Evolutionary conservation across 1,140 invertebrate species (phyloP).

Genomic region (Lucilia cuprina): DNA sequence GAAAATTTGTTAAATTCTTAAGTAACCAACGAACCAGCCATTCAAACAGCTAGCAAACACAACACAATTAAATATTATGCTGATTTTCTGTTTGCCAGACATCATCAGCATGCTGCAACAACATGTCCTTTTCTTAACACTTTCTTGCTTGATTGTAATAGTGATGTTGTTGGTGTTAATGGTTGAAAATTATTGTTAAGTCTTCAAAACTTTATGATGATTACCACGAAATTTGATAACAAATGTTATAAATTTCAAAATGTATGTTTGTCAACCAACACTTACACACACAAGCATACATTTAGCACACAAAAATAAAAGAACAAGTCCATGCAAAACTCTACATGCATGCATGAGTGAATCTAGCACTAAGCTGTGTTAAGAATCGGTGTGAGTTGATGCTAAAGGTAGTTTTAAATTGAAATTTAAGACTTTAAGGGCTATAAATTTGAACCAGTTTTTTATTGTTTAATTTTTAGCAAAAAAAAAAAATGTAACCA

Average conservation of each 20-base stretch:
- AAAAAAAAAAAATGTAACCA: not conserved
- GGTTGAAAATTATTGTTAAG: constrained; percentile 21
- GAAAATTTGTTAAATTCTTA: not conserved
- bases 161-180: constrained; percentile 23
- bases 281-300: not conserved
- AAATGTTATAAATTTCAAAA: constrained; percentile 34
- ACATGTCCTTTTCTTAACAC: not conserved
- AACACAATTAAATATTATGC: not conserved
- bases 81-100: not conserved
- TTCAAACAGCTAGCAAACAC: not conserved
- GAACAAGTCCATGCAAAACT: not conserved
- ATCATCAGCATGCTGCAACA: not conserved
- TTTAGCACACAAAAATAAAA: not conserved
- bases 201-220: constrained; percentile 33
- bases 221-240: constrained; percentile 35
- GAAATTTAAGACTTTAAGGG: constrained; percentile 33
- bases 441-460: constrained; percentile 33
- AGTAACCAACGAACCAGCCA: not conserved
- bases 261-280: not conserved
- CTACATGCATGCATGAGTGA: not conserved
- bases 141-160: constrained; percentile 4
- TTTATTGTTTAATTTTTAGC: not conserved
- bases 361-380: not conserved
- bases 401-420: constrained; percentile 21
- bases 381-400: not conserved